A percentile compares a stretch with the other conserved stretches of the same genome.
phyloP scores from a whole-genome alignment of 1,140 invertebrate genomes.

The Rhynchophorus ferrugineus region DNA sequence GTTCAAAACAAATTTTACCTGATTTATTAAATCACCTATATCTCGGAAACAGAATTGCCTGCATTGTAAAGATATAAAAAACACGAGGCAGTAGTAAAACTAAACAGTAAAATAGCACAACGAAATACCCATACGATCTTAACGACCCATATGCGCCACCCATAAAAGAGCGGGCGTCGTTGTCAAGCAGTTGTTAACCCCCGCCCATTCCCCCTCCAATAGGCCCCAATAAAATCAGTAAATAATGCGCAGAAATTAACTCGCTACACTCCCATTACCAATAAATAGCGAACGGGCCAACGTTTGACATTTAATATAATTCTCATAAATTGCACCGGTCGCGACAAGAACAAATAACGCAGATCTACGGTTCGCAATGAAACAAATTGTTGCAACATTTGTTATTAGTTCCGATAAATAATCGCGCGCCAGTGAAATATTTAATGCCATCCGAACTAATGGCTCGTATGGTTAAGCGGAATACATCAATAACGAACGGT shows the following conservation, averaged over 20 bases:
- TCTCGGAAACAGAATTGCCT: no score
- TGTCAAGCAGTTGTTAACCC: no score
- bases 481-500: not conserved
- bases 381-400: conserved; percentile 13
- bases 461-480: not conserved
- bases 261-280: not conserved
- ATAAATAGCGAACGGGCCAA: not conserved
- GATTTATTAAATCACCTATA: no score
- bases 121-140: no score
- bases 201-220: no score
- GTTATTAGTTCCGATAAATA: conserved; percentile 19
- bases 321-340: not conserved
- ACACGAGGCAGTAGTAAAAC: no score
- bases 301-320: not conserved
- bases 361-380: not conserved
- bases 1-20: no score
- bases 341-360: not conserved
- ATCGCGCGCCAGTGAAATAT: conserved; percentile 23
- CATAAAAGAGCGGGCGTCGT: no score
- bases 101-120: no score
- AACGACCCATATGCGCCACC: no score
- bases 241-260: not conserved
- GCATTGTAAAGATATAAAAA: no score
- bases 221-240: not conserved
- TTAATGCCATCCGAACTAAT: conserved; percentile 6